Percentiles rank a stretch among this genome's conserved stretches.
Evolutionary conservation across 2,797 vertebrate genomes (phyloP).

Genomic region (Chrysocyon brachyurus): DNA sequence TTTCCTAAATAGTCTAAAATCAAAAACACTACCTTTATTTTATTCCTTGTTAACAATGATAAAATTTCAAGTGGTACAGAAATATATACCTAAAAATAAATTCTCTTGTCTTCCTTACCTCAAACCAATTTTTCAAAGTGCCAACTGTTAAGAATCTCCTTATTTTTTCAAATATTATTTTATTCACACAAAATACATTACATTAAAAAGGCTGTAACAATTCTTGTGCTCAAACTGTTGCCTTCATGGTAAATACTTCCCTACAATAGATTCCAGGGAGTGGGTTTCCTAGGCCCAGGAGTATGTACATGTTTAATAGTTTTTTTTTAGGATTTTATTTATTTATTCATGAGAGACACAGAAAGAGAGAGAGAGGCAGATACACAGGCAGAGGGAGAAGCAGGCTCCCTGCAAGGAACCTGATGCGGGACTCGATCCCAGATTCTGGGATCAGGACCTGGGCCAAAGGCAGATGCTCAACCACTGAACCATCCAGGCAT

Average conservation of each 20-base stretch:
- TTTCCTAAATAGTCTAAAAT: constrained; percentile 18
- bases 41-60: constrained; percentile 21
- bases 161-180: constrained; percentile 66
- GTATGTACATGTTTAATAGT: constrained; percentile 71
- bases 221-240: constrained; percentile 17
- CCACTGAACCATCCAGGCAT: too few relatives aligned
- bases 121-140: neutral
- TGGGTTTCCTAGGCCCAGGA: constrained; percentile 66
- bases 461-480: too few relatives aligned
- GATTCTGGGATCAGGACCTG: too few relatives aligned
- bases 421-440: too few relatives aligned
- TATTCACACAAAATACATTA: constrained; percentile 23
- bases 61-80: constrained; percentile 21
- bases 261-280: constrained; percentile 41
- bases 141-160: neutral
- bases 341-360: too few relatives aligned
- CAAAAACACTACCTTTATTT: neutral
- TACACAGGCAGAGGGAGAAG: too few relatives aligned
- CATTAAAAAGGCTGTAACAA: neutral
- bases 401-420: too few relatives aligned
- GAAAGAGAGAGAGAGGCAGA: too few relatives aligned
- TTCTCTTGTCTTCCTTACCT: neutral
- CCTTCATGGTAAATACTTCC: constrained; percentile 70
- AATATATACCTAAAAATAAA: constrained; percentile 21
- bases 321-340: too few relatives aligned